Evolutionary conservation across 2,888 invertebrate genomes (phyloP), one percentile per base, ranked within the genome.

Genomic region (Cheilosia urbana): DNA sequence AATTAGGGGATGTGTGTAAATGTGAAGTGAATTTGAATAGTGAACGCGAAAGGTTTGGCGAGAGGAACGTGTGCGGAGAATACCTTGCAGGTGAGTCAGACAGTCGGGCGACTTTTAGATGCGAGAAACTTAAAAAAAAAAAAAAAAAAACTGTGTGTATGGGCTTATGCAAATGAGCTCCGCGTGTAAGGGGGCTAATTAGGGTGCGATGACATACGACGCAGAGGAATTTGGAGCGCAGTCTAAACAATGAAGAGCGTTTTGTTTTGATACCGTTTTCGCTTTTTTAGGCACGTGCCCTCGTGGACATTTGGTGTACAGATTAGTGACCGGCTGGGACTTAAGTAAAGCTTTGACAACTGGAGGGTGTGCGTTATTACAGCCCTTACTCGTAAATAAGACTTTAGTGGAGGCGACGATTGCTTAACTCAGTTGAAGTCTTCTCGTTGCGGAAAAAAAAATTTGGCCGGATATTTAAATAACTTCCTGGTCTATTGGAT

Each of bases 71-170:
- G 45, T 30, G 53, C 15, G 4, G 17, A 63, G 72, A 80, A 81
- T 85, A 72, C 81, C 81, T 85, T 45, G 62, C 45, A 62, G 71
- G 76, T 85, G 85, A 85, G 81, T 85, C 85, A 85, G 85, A 85
- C 85, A 21, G 24, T 45, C 51, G 62, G 81, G 76, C 85, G 80
- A 76, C 80, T 24, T 15, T 19, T 47, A 19, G 53, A 60, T 63
- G 79, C 69, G 19, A 60, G 30, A n/a, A 42, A 13, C 47, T 34
- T 27, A 6, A 27, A 6, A 27, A 27, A 27, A 27, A 51, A 47
- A 42, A 40, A 24, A 30, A 47, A 27, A 51, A 37, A 51, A 42
- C 27, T 19, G 66, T 62, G 57, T 49, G 40, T 62, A 73, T 49
- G 55, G 55, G 75, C 42, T 69, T 80, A 84, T 84, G 79, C 75